phyloP scores from a whole-genome alignment of 2,888 invertebrate genomes.

The Eutolmus rufibarbis region DNA sequence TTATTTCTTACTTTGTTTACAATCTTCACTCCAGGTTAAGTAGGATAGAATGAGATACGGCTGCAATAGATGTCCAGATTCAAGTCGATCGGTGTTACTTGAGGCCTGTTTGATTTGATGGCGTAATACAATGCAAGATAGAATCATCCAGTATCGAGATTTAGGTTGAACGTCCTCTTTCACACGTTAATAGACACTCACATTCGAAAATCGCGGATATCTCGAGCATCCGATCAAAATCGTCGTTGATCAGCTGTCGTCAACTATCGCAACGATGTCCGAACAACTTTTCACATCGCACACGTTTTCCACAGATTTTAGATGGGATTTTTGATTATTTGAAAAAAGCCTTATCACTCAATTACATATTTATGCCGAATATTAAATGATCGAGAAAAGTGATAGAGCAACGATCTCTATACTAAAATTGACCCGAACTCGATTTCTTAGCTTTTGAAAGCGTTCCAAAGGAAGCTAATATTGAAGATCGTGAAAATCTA shows the following conservation, averaged over 20 bases:
- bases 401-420: background rate
- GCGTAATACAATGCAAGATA: background rate
- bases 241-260: background rate
- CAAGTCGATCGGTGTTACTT: background rate
- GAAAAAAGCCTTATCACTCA: background rate
- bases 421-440: background rate
- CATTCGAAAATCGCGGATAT: background rate
- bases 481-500: slow-evolving; percentile 8
- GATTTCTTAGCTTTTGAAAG: background rate
- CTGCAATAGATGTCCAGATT: background rate
- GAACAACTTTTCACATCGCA: background rate
- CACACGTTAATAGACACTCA: background rate
- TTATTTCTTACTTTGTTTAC: background rate
- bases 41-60: background rate
- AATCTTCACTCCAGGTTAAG: background rate
- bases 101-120: background rate
- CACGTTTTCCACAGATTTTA: background rate
- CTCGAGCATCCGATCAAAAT: background rate
- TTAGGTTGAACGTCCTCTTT: background rate
- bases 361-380: background rate
- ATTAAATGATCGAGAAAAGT: background rate
- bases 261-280: background rate
- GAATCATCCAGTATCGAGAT: background rate
- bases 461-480: background rate
- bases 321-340: background rate